Conservation (phyloP, 2,797 vertebrate species). For the Paratrypauchen microcephalus region DNA sequence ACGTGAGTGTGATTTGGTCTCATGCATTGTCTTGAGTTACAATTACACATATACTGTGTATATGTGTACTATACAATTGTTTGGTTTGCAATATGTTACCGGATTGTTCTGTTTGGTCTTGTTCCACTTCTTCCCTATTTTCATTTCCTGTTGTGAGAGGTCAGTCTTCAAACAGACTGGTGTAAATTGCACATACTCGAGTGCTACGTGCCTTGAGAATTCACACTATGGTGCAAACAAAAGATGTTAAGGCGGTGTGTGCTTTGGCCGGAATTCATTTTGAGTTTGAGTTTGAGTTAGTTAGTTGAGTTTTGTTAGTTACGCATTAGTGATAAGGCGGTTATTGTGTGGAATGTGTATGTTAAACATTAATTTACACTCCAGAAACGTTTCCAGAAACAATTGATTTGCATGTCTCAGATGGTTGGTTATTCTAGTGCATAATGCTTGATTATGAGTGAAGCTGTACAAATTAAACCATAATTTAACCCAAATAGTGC, state of each 20-base stretch:
- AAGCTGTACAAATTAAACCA: no score
- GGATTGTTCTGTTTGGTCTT: constrained; percentile 32
- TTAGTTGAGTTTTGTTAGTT: no score
- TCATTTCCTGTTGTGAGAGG: constrained; percentile 61
- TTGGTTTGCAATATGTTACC: not conserved
- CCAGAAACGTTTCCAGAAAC: not conserved
- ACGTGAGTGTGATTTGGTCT: not conserved
- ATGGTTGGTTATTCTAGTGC: no score
- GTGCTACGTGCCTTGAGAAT: constrained; percentile 2
- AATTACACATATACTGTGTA: not conserved
- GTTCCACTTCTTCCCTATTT: constrained; percentile 62
- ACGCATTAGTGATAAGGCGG: constrained; percentile 1
- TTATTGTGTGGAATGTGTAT: not conserved
- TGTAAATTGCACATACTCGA: constrained; percentile 4
- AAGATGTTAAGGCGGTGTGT: not conserved
- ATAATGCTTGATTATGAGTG: no score
- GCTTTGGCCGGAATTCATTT: no score
- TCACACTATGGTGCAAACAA: not conserved
- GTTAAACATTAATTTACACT: not conserved
- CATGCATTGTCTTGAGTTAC: not conserved
- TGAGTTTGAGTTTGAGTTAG: no score
- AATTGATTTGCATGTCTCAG: not conserved
- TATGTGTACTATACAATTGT: not conserved
- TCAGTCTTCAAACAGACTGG: constrained; percentile 1
- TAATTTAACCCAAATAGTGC: no score